Evolutionary conservation across 2,797 vertebrate genomes (phyloP).

Genomic region (Tinamus major): DNA sequence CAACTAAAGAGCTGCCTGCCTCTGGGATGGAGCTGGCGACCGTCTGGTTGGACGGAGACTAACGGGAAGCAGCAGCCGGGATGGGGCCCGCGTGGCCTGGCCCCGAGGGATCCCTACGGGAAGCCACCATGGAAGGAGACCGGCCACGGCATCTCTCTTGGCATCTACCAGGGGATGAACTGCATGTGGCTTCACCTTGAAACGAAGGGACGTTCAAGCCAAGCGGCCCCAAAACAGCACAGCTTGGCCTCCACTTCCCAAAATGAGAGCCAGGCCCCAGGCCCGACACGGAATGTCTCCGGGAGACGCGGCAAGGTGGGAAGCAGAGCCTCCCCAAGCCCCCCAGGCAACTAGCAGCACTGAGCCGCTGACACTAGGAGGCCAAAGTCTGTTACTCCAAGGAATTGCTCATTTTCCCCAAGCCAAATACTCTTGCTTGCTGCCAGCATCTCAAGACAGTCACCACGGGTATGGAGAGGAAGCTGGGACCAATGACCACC

Average conservation of each 20-base stretch:
- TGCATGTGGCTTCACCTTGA: neutral
- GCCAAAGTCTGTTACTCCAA: neutral
- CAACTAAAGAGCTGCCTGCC: neutral
- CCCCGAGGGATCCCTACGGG: neutral
- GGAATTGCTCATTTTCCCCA: neutral
- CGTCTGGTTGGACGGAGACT: neutral
- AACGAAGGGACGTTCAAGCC: neutral
- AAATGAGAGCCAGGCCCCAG: neutral
- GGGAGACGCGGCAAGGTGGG: neutral
- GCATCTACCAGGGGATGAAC: neutral
- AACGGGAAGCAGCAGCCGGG: neutral
- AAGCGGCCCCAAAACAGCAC: neutral
- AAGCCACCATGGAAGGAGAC: neutral
- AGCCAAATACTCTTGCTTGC: neutral
- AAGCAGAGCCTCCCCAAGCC: neutral
- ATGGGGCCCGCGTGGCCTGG: neutral
- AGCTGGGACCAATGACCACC: neutral
- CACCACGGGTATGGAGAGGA: accelerated
- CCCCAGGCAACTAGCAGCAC: neutral
- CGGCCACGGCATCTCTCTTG: accelerated
- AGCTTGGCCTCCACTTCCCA: neutral
- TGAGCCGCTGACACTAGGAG: accelerated
- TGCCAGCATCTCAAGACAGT: neutral
- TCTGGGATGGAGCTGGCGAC: neutral
- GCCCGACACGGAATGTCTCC: neutral